These are phyloP conservation scores for Zaprionus bogoriensis DNA, from an alignment of 2,888 invertebrate genomes.

Conservation along the genomic window DNA sequence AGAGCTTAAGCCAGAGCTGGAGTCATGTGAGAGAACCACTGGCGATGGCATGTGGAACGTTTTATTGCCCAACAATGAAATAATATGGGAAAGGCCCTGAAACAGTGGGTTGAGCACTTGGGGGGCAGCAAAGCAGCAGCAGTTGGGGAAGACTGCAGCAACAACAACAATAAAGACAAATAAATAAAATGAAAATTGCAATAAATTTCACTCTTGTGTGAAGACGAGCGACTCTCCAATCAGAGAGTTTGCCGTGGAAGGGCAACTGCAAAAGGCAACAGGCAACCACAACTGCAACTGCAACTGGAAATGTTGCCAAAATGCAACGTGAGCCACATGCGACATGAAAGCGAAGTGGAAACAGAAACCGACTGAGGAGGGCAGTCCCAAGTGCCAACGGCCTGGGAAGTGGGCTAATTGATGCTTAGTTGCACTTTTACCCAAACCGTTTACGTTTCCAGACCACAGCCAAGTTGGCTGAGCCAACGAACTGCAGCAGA, in stretches of 20 bases:
- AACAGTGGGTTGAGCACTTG: slow-evolving; percentile 27
- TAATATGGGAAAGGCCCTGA: slow-evolving; percentile 53
- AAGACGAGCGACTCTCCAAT: slow-evolving; percentile 69
- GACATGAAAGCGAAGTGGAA: slow-evolving; percentile 65
- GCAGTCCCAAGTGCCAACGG: slow-evolving; percentile 57
- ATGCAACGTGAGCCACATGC: slow-evolving; percentile 73
- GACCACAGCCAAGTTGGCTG: slow-evolving; percentile 4
- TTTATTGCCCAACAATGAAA: slow-evolving; percentile 60
- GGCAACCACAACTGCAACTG: slow-evolving; percentile 16
- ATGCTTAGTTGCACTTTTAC: slow-evolving; percentile 82
- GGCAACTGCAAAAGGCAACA: slow-evolving; percentile 40
- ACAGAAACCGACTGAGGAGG: slow-evolving; percentile 48
- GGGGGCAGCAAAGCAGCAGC: slow-evolving; percentile 1
- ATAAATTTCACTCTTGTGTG: slow-evolving; percentile 75
- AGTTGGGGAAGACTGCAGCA: slow-evolving; percentile 14
- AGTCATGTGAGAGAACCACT: slow-evolving; percentile 34
- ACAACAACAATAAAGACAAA: slow-evolving; percentile 26
- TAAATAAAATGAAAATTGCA: slow-evolving; percentile 74
- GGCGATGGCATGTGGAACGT: slow-evolving; percentile 41
- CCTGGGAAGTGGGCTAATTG: slow-evolving; percentile 83
- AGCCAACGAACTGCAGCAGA: slow-evolving; percentile 1
- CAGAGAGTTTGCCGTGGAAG: slow-evolving; percentile 57
- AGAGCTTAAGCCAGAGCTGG: no score
- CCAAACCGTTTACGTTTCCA: slow-evolving; percentile 68
- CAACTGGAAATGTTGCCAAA: slow-evolving; percentile 57